Evolutionary conservation across 1,140 invertebrate genomes (phyloP).

Genomic region (Cyrtorhinus lividipennis): DNA sequence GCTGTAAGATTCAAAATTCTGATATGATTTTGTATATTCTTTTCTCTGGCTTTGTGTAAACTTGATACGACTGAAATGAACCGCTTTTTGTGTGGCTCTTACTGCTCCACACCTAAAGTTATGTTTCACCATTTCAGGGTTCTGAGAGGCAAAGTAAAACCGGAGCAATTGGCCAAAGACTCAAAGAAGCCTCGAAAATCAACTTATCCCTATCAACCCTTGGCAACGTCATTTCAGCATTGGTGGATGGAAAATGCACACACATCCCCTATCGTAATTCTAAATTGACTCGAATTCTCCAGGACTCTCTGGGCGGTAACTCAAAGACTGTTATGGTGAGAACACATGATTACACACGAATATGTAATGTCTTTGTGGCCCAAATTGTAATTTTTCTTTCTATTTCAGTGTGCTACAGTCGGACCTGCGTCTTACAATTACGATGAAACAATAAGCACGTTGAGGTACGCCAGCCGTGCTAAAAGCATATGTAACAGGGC

Average conservation of each 20-base stretch:
- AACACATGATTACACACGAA: too few species aligned
- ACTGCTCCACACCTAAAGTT: too few species aligned
- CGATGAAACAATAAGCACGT: constrained; percentile 92
- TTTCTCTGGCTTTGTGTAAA: too few species aligned
- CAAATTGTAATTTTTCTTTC: not conserved
- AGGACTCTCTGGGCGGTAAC: constrained; percentile 91
- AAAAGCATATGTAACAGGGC: constrained; percentile 97
- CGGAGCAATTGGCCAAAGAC: constrained; percentile 68
- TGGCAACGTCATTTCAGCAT: constrained; percentile 88
- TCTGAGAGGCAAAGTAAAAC: constrained; percentile 87
- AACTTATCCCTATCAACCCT: constrained; percentile 86
- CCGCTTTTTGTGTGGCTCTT: too few species aligned
- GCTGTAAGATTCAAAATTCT: constrained; percentile 42
- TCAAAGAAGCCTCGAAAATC: constrained; percentile 91
- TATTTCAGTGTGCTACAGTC: constrained; percentile 68
- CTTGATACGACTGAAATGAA: too few species aligned
- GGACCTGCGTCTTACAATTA: constrained; percentile 94
- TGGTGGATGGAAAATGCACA: constrained; percentile 85
- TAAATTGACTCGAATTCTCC: constrained; percentile 79
- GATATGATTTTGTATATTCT: too few species aligned
- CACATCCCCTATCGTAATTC: constrained; percentile 93
- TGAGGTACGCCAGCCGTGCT: constrained; percentile 91
- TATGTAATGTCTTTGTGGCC: too few species aligned
- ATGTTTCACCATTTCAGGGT: constrained; percentile 32
- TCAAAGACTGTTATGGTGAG: constrained; percentile 89